These are phyloP conservation scores for Anastatus disparis DNA, from an alignment of 1,140 invertebrate genomes.

Conservation along the genomic window DNA sequence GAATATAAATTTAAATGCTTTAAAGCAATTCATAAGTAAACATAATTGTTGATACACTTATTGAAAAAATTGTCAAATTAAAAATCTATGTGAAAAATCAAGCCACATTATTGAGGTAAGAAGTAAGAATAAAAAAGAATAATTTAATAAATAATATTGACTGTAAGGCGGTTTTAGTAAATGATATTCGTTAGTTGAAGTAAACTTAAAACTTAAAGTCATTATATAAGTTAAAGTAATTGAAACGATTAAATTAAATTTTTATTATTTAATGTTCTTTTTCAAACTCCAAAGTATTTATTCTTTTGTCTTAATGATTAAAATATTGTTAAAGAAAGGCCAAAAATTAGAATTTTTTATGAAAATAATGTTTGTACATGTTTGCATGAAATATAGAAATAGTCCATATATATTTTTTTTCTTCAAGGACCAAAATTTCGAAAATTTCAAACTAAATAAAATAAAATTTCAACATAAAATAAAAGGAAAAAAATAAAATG, in stretches of 20 bases:
- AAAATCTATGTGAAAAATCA: conserved; percentile 15
- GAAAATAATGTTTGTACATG: too few species aligned
- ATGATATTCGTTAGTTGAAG: not conserved
- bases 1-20: too few species aligned
- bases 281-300: too few species aligned
- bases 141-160: not conserved
- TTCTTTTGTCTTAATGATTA: not conserved
- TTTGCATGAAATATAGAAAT: too few species aligned
- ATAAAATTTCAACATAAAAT: not conserved
- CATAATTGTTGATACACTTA: conserved; percentile 2
- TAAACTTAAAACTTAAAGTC: too few species aligned
- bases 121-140: not conserved
- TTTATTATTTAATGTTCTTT: too few species aligned
- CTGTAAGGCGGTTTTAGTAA: not conserved
- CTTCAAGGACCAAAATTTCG: conserved; percentile 20
- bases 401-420: not conserved
- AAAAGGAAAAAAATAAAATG: conserved; percentile 8
- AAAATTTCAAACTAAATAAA: conserved; percentile 27
- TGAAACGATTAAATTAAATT: too few species aligned
- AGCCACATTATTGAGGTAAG: conserved; percentile 8
- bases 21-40: conserved; percentile 1
- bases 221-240: too few species aligned
- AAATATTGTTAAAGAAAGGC: conserved; percentile 15
- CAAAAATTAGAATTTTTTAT: conserved; percentile 30
- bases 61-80: conserved; percentile 26